Base-by-base conservation (phyloP, 2,113 vertebrate species). In the Scopus umbretta region DNA sequence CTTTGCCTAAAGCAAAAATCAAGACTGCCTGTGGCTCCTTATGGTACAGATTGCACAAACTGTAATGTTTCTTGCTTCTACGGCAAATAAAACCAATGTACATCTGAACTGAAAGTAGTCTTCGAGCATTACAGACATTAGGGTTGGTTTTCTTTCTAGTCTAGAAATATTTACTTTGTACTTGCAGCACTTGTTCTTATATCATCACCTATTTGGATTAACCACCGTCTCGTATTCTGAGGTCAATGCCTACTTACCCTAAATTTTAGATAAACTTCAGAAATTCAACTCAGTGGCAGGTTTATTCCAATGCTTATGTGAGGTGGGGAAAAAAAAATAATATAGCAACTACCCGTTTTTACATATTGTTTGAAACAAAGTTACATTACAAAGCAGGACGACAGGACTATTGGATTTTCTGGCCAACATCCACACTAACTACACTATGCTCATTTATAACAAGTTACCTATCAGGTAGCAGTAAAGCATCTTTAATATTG, bases 61-160 rank as follows among this genome's bases (percentile, higher is more conserved):
- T 56, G 34, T 3, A 23, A n/a, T 0, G 4, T n/a, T 47, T 18
- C 27, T 36, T 18, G 5, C 26, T 71, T 62, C 26, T 19, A 9
- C 23, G 34, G 47, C 42, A 80, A 43, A 25, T 11, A 43, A 2
- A 56, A 36, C 5, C 13, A 2, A 27, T 1, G 1, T 1, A 13
- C 0, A 4, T 2, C 32, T 40, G 50, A 52, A 14, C 36, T 50
- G 5, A 5, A 66, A 30, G 13, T 30, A 47, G 11, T 36, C 5
- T 3, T 50, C 0, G 0, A 45, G n/a, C 45, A 13, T 13, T 13
- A 52, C 4, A 5, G 43, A 38, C 11, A 18, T 56, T 0, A 0
- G 10, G 12, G 40, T 36, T 12, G 6, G 4, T 55, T 34, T 80
- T 32, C 18, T 43, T 45, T 23, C 56, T 26, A n/a, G 16, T 14